These are phyloP conservation scores for Theretra japonica DNA, from an alignment of 2,888 invertebrate genomes.

Conservation along the genomic window DNA sequence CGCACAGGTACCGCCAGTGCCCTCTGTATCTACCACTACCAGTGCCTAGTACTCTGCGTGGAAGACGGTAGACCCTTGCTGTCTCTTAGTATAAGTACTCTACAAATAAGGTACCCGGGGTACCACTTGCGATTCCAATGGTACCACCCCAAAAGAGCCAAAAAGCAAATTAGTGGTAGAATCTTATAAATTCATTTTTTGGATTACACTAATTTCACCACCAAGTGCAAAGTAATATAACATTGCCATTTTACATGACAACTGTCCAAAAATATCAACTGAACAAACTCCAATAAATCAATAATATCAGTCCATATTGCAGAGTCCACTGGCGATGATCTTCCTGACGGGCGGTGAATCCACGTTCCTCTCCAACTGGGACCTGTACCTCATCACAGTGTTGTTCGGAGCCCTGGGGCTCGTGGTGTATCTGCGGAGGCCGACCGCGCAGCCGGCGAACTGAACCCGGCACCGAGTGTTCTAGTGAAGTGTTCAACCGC, in stretches of 20 bases:
- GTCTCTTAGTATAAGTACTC: too few relatives aligned
- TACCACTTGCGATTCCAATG: too few relatives aligned
- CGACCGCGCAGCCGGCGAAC: constrained; percentile 53
- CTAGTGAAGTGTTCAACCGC: neutral
- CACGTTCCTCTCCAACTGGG: constrained; percentile 94
- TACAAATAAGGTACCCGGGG: too few relatives aligned
- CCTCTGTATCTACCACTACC: too few relatives aligned
- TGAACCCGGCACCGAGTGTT: constrained; percentile 9
- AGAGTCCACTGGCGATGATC: constrained; percentile 87
- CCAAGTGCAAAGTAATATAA: too few relatives aligned
- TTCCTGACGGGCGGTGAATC: constrained; percentile 88
- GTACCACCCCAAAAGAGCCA: too few relatives aligned
- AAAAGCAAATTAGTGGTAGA: too few relatives aligned
- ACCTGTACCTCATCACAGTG: constrained; percentile 94
- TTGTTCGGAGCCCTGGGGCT: constrained; percentile 92
- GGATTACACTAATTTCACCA: too few relatives aligned
- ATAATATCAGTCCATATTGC: constrained; percentile 66
- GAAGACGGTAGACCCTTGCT: too few relatives aligned
- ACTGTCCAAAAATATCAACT: neutral
- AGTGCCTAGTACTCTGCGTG: too few relatives aligned
- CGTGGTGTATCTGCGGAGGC: constrained; percentile 91
- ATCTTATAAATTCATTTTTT: too few relatives aligned
- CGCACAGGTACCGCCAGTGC: constrained; percentile 39
- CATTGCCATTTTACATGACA: neutral
- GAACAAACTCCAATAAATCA: constrained; percentile 31